Percentiles rank a stretch among this genome's conserved stretches.
These are phyloP conservation scores for Hafferia zeledoni DNA, from an alignment of 2,797 vertebrate species.

Conservation along the genomic window DNA sequence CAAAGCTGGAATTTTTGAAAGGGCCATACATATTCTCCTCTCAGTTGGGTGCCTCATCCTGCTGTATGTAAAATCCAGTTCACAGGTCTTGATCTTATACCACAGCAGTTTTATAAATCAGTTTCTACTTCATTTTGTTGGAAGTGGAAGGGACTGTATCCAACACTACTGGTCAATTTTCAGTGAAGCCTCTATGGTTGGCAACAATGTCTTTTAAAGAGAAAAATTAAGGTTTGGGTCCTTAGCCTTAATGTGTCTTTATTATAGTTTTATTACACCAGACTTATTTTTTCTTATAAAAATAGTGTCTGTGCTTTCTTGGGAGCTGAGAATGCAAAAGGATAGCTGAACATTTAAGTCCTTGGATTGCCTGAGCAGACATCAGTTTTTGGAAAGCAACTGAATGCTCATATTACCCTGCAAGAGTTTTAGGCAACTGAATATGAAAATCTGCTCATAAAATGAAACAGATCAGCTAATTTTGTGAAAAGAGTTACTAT, in stretches of 20 bases:
- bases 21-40: neutral
- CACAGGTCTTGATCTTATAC: neutral
- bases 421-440: slow-evolving; percentile 9
- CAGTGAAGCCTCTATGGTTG: accelerated
- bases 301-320: neutral
- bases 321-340: neutral
- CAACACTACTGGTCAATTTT: neutral
- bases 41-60: neutral
- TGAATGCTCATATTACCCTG: neutral
- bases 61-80: neutral
- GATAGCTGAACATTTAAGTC: neutral
- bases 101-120: neutral
- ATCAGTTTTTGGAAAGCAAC: neutral
- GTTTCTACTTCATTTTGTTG: neutral
- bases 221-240: neutral
- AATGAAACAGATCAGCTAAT: slow-evolving; percentile 32
- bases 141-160: neutral
- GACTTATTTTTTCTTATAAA: neutral
- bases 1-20: neutral
- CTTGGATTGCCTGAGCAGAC: neutral
- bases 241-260: neutral
- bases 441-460: slow-evolving; percentile 29
- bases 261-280: neutral
- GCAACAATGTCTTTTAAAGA: neutral
- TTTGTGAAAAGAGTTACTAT: slow-evolving; percentile 19